These are phyloP conservation scores for Gallinago nigripennis DNA, from an alignment of 2,797 vertebrate species.

Conservation along the genomic window DNA sequence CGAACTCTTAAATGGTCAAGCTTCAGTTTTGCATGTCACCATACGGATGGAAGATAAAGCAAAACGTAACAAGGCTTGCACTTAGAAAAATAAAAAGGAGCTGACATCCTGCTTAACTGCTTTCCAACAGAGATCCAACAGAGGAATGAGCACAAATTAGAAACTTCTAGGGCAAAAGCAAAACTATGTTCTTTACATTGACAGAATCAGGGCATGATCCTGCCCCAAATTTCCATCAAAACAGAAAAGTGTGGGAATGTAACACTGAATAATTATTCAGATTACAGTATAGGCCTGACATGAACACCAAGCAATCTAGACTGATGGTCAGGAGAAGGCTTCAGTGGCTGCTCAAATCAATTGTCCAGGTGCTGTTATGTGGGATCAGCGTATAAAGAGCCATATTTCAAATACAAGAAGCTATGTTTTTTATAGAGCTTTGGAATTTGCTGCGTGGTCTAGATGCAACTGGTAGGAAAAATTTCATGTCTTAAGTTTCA, in stretches of 20 bases:
- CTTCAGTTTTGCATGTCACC: slow-evolving; percentile 32
- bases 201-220: slow-evolving; percentile 37
- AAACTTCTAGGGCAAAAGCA: slow-evolving; percentile 32
- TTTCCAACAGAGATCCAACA: background rate
- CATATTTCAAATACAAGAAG: background rate
- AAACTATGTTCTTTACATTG: background rate
- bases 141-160: background rate
- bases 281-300: background rate
- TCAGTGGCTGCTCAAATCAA: background rate
- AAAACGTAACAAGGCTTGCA: background rate
- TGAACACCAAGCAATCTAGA: background rate
- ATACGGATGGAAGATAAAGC: slow-evolving; percentile 6
- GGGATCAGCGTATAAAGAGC: background rate
- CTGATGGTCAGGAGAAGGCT: background rate
- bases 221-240: slow-evolving; percentile 4
- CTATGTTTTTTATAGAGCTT: background rate
- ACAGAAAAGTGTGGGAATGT: background rate
- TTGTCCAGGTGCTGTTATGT: background rate
- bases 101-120: slow-evolving; percentile 30
- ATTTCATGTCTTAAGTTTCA: background rate
- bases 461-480: background rate
- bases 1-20: slow-evolving; percentile 31
- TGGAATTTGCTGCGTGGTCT: background rate
- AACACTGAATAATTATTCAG: background rate
- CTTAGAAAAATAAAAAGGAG: slow-evolving; percentile 39